Conservation (phyloP, 2,797 vertebrate genomes). For the Coregonus ussuriensis region DNA sequence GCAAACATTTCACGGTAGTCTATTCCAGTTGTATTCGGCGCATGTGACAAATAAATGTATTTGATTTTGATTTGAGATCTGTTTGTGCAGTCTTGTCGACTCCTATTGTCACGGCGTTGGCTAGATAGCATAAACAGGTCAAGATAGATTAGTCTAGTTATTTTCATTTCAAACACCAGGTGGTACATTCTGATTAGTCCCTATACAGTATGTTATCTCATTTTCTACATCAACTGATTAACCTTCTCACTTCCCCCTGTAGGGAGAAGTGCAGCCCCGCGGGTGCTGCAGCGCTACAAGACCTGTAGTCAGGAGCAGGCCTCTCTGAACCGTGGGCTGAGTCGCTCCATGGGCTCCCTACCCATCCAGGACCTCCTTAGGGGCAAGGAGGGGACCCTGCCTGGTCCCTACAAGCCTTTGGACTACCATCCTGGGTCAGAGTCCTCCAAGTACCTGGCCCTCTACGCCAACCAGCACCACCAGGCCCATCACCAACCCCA, state of each 20-base stretch:
- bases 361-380: slow-evolving; percentile 81
- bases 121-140: no score
- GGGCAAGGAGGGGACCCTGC: slow-evolving; percentile 72
- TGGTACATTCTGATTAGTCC: background rate
- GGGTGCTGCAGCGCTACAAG: slow-evolving; percentile 79
- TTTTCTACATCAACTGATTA: background rate
- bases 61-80: no score
- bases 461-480: slow-evolving; percentile 70
- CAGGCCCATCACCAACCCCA: slow-evolving; percentile 45
- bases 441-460: slow-evolving; percentile 70
- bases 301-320: slow-evolving; percentile 83
- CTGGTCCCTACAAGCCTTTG: slow-evolving; percentile 71
- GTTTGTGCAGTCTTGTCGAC: no score
- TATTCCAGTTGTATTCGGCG: no score
- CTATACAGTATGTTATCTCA: background rate
- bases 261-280: slow-evolving; percentile 83
- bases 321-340: slow-evolving; percentile 90
- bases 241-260: background rate
- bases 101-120: no score
- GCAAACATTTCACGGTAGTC: no score
- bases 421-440: slow-evolving; percentile 78
- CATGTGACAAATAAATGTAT: no score
- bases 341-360: slow-evolving; percentile 95
- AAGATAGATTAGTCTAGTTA: no score
- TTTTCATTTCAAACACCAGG: background rate